Percentiles rank a stretch among this genome's conserved stretches.
phyloP scores from a whole-genome alignment of 2,113 vertebrate genomes.

The Columbina picui region DNA sequence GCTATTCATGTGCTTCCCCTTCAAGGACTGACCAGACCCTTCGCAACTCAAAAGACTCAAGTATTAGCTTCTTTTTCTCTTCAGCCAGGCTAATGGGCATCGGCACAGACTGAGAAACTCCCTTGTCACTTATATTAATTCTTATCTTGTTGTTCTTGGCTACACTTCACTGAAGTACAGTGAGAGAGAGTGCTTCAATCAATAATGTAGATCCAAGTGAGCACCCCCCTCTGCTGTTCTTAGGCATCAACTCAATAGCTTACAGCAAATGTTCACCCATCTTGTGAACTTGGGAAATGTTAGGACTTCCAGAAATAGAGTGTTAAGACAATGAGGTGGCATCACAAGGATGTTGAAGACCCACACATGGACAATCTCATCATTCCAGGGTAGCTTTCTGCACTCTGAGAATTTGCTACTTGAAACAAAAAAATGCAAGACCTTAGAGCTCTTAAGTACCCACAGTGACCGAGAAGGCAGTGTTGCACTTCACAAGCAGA shows the following conservation, averaged over 20 bases:
- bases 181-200: constrained; percentile 48
- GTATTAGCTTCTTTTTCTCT: constrained; percentile 65
- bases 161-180: constrained; percentile 52
- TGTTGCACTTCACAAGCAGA: neutral
- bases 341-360: neutral
- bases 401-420: neutral
- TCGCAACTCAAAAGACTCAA: constrained; percentile 42
- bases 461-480: neutral
- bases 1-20: constrained; percentile 68
- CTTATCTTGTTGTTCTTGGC: constrained; percentile 65
- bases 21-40: constrained; percentile 51
- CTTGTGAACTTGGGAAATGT: neutral
- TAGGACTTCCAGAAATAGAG: neutral
- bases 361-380: neutral
- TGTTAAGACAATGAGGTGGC: neutral
- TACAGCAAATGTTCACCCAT: neutral
- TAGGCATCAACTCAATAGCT: neutral
- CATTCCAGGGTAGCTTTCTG: neutral
- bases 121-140: constrained; percentile 50
- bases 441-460: neutral
- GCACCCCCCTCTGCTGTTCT: neutral
- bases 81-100: constrained; percentile 38
- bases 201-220: neutral
- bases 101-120: constrained; percentile 41
- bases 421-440: neutral